These are phyloP conservation scores for Neodiprion pinetum DNA, from an alignment of 1,140 invertebrate species.

Conservation along the genomic window DNA sequence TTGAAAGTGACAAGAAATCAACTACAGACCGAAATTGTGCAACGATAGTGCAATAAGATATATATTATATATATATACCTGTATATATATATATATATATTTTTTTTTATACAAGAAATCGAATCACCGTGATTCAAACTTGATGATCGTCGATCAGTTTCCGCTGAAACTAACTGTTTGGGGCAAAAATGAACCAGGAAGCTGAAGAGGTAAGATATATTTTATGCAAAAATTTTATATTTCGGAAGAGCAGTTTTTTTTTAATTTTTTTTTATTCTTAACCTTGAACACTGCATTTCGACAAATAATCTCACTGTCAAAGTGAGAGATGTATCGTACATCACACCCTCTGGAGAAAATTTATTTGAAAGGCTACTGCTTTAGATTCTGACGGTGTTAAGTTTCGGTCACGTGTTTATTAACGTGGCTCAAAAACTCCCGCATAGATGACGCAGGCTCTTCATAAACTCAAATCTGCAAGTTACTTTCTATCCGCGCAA, in stretches of 20 bases:
- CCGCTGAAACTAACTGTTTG: not conserved
- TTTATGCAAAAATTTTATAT: too few species aligned
- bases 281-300: too few species aligned
- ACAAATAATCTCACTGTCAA: too few species aligned
- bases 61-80: too few species aligned
- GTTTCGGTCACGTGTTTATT: not conserved
- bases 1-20: not conserved
- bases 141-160: not conserved
- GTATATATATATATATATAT: not conserved
- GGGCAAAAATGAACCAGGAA: not conserved
- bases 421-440: not conserved
- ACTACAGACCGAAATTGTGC: not conserved
- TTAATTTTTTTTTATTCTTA: too few species aligned
- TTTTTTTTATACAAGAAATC: not conserved
- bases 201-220: not conserved
- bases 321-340: not conserved
- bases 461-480: too few species aligned
- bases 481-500: too few species aligned
- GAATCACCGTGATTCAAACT: not conserved
- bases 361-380: not conserved
- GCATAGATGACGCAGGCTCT: not conserved
- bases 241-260: too few species aligned
- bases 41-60: not conserved
- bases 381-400: not conserved
- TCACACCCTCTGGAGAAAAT: not conserved